Conservation (phyloP, 2,113 vertebrate species). For the Thermophis baileyi region DNA sequence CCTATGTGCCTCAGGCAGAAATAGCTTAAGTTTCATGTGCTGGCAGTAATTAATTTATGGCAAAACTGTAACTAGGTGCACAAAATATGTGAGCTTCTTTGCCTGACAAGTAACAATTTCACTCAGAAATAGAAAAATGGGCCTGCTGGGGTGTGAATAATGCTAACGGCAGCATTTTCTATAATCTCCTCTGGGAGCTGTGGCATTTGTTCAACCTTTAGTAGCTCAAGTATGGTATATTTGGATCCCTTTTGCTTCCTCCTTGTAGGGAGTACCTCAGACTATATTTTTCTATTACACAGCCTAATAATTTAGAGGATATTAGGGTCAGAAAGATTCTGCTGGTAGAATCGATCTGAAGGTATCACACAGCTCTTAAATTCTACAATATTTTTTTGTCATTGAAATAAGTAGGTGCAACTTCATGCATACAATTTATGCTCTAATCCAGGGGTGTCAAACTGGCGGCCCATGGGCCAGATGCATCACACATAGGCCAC, state of each 20-base stretch:
- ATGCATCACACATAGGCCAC: too few relatives aligned
- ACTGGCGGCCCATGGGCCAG: too few relatives aligned
- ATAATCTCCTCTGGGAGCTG: neutral
- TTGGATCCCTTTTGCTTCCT: neutral
- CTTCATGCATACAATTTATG: neutral
- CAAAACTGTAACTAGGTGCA: conserved; percentile 19
- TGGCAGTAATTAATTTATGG: conserved; percentile 50
- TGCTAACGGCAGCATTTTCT: conserved; percentile 13
- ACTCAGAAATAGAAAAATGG: conserved; percentile 36
- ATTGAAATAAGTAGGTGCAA: neutral
- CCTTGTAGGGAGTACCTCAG: neutral
- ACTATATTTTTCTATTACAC: neutral
- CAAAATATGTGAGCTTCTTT: conserved; percentile 31
- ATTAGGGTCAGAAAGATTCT: neutral
- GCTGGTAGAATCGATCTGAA: neutral
- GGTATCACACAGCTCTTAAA: neutral
- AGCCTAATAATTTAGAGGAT: neutral
- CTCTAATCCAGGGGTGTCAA: too few relatives aligned
- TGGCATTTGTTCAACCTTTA: conserved; percentile 1
- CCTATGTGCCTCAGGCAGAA: conserved; percentile 25
- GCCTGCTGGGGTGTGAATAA: conserved; percentile 24
- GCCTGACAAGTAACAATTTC: conserved; percentile 35
- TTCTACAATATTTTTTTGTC: neutral
- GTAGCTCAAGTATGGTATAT: neutral
- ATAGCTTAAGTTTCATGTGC: conserved; percentile 15